Conservation (phyloP, 2,113 vertebrate genomes). For the Carollia perspicillata region DNA sequence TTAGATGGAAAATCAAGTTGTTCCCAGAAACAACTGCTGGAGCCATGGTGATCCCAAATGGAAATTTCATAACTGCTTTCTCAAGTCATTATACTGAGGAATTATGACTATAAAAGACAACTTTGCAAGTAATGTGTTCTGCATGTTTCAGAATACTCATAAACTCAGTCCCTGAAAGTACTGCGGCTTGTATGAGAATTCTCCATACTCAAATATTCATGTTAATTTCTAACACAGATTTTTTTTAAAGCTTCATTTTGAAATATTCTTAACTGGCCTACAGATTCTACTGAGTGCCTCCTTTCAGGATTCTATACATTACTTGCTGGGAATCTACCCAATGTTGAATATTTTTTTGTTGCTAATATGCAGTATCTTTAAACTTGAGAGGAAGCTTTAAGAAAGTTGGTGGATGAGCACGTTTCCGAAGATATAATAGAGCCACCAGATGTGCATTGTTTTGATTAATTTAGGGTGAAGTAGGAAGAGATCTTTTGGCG, state of each 20-base stretch:
- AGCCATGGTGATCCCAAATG: background rate
- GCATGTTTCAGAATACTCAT: conserved; percentile 37
- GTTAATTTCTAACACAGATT: conserved; percentile 35
- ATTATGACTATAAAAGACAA: conserved; percentile 39
- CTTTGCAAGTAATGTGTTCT: conserved; percentile 12
- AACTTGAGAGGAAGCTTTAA: conserved; percentile 17
- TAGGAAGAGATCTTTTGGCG: background rate
- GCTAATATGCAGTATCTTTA: conserved; percentile 20
- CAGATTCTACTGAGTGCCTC: background rate
- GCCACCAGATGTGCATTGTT: conserved; percentile 8
- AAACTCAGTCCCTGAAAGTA: conserved; percentile 56
- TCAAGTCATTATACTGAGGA: conserved; percentile 40
- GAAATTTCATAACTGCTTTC: conserved; percentile 49
- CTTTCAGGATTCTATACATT: conserved; percentile 36
- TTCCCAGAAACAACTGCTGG: conserved; percentile 30
- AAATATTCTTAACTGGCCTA: conserved; percentile 57
- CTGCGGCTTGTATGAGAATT: conserved; percentile 46
- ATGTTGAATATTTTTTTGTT: background rate
- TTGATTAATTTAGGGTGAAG: conserved; percentile 12
- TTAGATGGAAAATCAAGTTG: conserved; percentile 49
- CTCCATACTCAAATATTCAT: conserved; percentile 49
- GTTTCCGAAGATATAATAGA: conserved; percentile 25
- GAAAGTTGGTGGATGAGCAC: background rate
- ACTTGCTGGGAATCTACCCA: conserved; percentile 51
- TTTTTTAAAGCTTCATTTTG: conserved; percentile 52